phyloP scores from a whole-genome alignment of 2,113 vertebrate genomes.

The Mustela lutreola region DNA sequence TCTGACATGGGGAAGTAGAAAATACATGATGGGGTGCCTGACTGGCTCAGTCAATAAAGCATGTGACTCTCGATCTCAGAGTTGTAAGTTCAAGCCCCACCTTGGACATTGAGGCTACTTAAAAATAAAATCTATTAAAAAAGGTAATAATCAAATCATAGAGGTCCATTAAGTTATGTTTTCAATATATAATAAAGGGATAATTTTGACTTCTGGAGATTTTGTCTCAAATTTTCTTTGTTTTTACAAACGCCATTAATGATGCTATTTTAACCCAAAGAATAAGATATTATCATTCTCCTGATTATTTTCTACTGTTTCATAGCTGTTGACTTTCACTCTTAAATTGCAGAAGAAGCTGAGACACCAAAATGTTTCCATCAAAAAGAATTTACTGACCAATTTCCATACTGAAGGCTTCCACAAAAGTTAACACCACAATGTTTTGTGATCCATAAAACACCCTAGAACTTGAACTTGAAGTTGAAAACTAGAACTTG shows the following conservation, averaged over 20 bases:
- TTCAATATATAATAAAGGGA: neutral
- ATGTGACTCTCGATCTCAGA: neutral
- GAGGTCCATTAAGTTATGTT: neutral
- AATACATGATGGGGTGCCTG: neutral
- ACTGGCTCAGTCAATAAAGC: neutral
- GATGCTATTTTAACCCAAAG: neutral
- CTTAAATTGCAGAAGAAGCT: neutral
- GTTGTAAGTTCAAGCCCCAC: neutral
- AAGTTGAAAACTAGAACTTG: constrained; percentile 9
- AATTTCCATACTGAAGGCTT: neutral
- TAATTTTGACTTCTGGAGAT: neutral
- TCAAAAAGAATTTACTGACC: neutral
- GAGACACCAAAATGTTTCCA: neutral
- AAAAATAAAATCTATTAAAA: neutral
- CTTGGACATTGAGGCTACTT: neutral
- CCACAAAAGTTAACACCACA: neutral
- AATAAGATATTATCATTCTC: neutral
- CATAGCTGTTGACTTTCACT: neutral
- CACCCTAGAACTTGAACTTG: neutral
- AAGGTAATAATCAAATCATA: neutral
- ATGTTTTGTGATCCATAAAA: neutral
- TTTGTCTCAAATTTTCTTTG: neutral
- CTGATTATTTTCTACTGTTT: neutral
- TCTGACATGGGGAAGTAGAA: neutral
- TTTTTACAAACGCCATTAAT: neutral